Conservation (phyloP, 2,888 invertebrate species). For the Euplexia lucipara region DNA sequence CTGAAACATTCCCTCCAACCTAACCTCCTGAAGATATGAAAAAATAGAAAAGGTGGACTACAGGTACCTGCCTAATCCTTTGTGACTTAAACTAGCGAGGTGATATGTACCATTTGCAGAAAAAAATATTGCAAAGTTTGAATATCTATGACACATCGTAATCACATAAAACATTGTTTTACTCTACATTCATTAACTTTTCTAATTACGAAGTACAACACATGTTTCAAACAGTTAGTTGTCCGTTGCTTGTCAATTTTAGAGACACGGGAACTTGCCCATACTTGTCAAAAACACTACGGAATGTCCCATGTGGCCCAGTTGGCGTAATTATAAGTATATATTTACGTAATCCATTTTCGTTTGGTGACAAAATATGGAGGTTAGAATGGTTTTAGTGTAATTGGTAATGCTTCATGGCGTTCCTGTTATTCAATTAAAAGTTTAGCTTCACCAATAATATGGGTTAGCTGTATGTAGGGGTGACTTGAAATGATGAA, state of each 20-base stretch:
- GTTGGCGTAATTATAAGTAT: constrained; percentile 57
- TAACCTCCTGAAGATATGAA: too few relatives aligned
- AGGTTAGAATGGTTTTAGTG: constrained; percentile 31
- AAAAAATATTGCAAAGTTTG: too few relatives aligned
- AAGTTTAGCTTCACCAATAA: constrained; percentile 26
- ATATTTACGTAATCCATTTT: constrained; percentile 66
- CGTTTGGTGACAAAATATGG: constrained; percentile 38
- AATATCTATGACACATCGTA: too few relatives aligned
- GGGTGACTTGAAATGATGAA: neutral
- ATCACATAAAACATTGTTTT: neutral
- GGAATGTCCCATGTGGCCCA: constrained; percentile 49
- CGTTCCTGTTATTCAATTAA: constrained; percentile 38
- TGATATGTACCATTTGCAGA: too few relatives aligned
- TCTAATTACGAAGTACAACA: constrained; percentile 47
- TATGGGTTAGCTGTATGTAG: neutral
- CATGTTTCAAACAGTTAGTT: constrained; percentile 40
- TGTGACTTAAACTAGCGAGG: too few relatives aligned
- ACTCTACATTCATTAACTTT: constrained; percentile 37
- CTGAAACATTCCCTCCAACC: too few relatives aligned
- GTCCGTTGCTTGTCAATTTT: constrained; percentile 55
- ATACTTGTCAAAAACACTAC: constrained; percentile 62
- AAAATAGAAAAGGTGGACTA: too few relatives aligned
- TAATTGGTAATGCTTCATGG: constrained; percentile 38
- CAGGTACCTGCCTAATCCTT: too few relatives aligned
- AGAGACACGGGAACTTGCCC: constrained; percentile 37